These are phyloP conservation scores for Mustela nigripes DNA, from an alignment of 2,113 vertebrate species.

Conservation along the genomic window DNA sequence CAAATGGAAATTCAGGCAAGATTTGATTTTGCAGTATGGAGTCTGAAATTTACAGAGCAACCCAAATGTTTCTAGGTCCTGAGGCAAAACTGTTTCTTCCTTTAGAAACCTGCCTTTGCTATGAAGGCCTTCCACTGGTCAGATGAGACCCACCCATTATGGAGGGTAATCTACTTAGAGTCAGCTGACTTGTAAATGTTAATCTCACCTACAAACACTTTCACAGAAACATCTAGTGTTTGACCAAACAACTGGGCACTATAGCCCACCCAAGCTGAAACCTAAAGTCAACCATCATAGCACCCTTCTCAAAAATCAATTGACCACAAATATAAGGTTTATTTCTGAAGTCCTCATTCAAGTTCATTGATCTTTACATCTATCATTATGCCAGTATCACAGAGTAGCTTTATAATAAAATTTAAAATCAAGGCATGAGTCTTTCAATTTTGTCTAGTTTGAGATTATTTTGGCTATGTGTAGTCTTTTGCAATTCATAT, in stretches of 20 bases:
- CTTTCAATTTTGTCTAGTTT: not conserved
- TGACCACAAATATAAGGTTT: not conserved
- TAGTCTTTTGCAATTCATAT: not conserved
- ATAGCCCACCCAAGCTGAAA: not conserved
- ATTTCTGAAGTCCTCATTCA: not conserved
- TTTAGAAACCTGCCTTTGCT: not conserved
- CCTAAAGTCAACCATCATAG: not conserved
- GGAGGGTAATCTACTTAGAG: not conserved
- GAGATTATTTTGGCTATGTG: not conserved
- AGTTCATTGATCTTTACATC: not conserved
- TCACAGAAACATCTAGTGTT: constrained; percentile 7
- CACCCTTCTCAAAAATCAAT: constrained; percentile 25
- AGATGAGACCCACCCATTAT: not conserved
- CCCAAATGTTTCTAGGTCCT: not conserved
- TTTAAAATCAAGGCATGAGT: constrained; percentile 28
- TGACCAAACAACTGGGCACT: not conserved
- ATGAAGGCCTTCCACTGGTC: not conserved
- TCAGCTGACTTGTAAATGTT: not conserved
- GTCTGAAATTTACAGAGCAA: not conserved
- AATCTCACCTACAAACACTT: not conserved
- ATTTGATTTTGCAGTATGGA: not conserved
- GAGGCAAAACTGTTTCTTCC: not conserved
- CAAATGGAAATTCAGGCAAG: not conserved
- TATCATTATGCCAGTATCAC: not conserved
- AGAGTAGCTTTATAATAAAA: not conserved